Base-by-base conservation (phyloP, 2,888 invertebrate species). In the Scrobipalpa atriplicella region DNA sequence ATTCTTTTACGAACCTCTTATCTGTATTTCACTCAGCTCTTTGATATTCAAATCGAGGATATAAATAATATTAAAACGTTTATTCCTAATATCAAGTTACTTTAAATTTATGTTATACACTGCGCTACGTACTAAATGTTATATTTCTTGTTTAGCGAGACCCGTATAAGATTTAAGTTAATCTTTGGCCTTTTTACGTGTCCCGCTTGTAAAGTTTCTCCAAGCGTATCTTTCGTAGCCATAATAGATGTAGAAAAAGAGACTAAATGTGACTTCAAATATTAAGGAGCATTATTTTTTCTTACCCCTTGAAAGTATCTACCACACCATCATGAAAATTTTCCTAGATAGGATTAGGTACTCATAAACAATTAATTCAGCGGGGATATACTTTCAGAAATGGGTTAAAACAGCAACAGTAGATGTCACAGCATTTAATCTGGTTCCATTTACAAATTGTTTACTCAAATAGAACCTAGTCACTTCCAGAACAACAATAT, bases 1-100 rank as follows among this genome's bases (percentile, higher is more conserved):
- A 67, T 69, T 69, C 70, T 70, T 70, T 66, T 16, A 61, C 16
- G 51, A 51, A 47, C 51, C 51, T 62, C 29, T 62, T 16, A 62
- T 19, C 19, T 56, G 8, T 56, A 29, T 47, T n/a, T 51, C 62
- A 11, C 1, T 63, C 11, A 8, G 0, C 47, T 54, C 51, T 67
- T 64, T 62, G n/a, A 18, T 43, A 64, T 67, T 64, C n/a, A 65
- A 64, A 66, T 62, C 19, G n/a, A 3, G 5, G n/a, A 56, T 43
- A n/a, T 38, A 62, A 56, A 43, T 58, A 56, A 38, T 38, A 51
- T 52, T 29, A 9, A 43, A 41, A 54, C 8, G 19, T 19, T 41
- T 47, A 47, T 47, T 47, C n/a, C 21, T 56, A 2, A 13, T 56
- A 13, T 56, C 10, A 56, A 13, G 54, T 29, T 56, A 21, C 54